Percentiles rank a stretch among this genome's conserved stretches.
These are phyloP conservation scores for Cyaniris semiargus DNA, from an alignment of 2,888 invertebrate species.

Conservation along the genomic window DNA sequence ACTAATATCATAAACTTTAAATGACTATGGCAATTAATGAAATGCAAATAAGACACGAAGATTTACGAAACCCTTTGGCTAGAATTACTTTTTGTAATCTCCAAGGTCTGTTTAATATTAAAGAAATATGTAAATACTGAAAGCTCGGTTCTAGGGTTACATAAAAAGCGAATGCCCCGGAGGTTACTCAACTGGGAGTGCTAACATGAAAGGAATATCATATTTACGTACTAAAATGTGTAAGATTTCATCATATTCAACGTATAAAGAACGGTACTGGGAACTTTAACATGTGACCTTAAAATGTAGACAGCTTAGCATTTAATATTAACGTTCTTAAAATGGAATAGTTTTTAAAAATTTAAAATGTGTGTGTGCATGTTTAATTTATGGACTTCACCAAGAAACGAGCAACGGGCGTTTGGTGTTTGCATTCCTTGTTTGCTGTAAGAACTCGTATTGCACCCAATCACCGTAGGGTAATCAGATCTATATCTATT, in stretches of 20 bases:
- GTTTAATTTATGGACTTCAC: too few relatives aligned
- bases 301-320: not conserved
- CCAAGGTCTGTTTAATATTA: constrained; percentile 27
- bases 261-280: not conserved
- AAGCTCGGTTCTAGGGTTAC: constrained; percentile 18
- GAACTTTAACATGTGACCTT: not conserved
- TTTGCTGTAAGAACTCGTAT: too few relatives aligned
- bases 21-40: not conserved
- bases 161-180: constrained; percentile 23
- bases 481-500: too few relatives aligned
- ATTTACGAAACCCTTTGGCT: not conserved
- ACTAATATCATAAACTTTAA: not conserved
- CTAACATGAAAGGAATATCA: constrained; percentile 27
- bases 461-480: too few relatives aligned
- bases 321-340: not conserved
- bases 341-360: not conserved
- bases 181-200: constrained; percentile 17
- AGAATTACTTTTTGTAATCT: constrained; percentile 22
- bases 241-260: constrained; percentile 4
- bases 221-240: constrained; percentile 22
- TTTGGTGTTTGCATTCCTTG: too few relatives aligned
- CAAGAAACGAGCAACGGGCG: not conserved
- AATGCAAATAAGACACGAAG: constrained; percentile 6
- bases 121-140: constrained; percentile 27
- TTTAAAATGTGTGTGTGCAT: not conserved